These are phyloP conservation scores for Balaenoptera acutorostrata DNA, from an alignment of 2,113 vertebrate genomes.

Conservation along the genomic window DNA sequence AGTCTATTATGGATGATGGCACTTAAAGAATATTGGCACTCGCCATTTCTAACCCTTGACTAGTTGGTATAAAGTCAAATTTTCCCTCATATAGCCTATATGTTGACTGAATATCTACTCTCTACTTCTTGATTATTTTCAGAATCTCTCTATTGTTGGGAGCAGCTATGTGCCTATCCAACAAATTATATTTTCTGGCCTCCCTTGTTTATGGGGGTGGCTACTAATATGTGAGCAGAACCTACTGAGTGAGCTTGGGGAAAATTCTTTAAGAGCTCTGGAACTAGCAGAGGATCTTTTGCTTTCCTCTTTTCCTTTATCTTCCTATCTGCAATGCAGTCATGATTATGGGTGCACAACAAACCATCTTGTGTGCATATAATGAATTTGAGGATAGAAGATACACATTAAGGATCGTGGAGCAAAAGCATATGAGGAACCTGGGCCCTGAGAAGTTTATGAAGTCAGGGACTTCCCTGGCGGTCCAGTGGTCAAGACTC, in stretches of 20 bases:
- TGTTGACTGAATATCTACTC: background rate
- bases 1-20: background rate
- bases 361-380: background rate
- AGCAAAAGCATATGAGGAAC: background rate
- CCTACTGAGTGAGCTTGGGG: background rate
- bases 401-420: background rate
- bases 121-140: background rate
- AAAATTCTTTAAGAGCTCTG: background rate
- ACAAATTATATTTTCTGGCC: background rate
- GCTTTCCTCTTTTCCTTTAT: background rate
- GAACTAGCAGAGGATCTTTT: background rate
- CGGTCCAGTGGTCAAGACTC: too few relatives aligned
- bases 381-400: background rate
- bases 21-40: background rate
- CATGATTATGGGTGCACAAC: background rate
- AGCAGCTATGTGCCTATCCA: background rate
- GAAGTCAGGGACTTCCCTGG: background rate
- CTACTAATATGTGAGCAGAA: background rate
- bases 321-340: background rate
- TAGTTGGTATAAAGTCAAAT: background rate
- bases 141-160: background rate
- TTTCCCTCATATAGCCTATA: background rate
- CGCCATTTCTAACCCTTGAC: background rate
- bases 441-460: background rate
- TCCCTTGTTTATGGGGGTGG: background rate